Conservation (phyloP, 2,888 invertebrate genomes). For the Liodrosophila aerea region DNA sequence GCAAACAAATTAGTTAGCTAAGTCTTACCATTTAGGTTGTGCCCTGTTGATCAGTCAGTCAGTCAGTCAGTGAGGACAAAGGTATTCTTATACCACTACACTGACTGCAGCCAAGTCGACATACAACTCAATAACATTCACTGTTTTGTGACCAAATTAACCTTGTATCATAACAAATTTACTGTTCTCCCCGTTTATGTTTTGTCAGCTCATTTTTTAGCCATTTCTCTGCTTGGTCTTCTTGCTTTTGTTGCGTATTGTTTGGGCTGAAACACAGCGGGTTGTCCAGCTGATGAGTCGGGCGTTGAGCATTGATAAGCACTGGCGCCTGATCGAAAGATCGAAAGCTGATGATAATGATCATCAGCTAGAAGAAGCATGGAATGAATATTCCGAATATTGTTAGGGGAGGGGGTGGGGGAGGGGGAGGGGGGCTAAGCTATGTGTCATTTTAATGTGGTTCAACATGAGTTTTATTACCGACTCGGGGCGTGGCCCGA, state of each 20-base stretch:
- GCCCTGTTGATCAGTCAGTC: too few relatives aligned
- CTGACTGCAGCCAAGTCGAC: too few relatives aligned
- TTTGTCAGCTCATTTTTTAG: slow-evolving; percentile 60
- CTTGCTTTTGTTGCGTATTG: slow-evolving; percentile 17
- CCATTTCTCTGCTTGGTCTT: slow-evolving; percentile 27
- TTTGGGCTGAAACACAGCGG: slow-evolving; percentile 53
- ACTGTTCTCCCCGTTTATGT: slow-evolving; percentile 16
- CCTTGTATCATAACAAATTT: slow-evolving; percentile 1
- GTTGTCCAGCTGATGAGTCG: slow-evolving; percentile 51
- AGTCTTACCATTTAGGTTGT: too few relatives aligned
- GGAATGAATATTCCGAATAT: slow-evolving; percentile 5
- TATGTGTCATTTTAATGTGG: slow-evolving; percentile 74
- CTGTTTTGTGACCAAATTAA: too few relatives aligned
- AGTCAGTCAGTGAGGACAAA: too few relatives aligned
- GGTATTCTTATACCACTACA: too few relatives aligned
- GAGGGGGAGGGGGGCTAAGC: too few relatives aligned
- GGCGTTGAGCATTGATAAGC: slow-evolving; percentile 50
- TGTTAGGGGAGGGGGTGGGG: neutral
- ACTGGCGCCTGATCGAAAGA: slow-evolving; percentile 44
- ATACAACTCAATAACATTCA: too few relatives aligned
- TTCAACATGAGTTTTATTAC: slow-evolving; percentile 63
- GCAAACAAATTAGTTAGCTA: too few relatives aligned
- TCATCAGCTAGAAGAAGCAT: slow-evolving; percentile 5
- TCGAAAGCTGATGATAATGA: slow-evolving; percentile 24
- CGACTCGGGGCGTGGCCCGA: slow-evolving; percentile 30